These are phyloP conservation scores for Zonitis immaculata DNA, from an alignment of 2,888 invertebrate genomes.

Conservation along the genomic window DNA sequence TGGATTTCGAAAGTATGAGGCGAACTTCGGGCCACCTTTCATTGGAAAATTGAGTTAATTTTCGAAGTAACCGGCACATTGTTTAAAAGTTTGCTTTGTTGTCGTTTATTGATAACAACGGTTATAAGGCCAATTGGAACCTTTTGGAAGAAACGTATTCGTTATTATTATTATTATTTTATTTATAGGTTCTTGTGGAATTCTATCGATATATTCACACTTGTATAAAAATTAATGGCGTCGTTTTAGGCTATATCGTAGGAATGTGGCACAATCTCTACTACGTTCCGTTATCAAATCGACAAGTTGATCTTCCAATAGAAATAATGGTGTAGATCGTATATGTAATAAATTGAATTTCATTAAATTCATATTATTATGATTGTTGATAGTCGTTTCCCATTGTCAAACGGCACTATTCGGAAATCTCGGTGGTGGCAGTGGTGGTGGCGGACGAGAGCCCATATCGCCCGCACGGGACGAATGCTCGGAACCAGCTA, in stretches of 20 bases:
- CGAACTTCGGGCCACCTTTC: conserved; percentile 40
- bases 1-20: conserved; percentile 5
- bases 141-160: conserved; percentile 33
- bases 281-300: conserved; percentile 54
- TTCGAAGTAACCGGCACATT: not conserved
- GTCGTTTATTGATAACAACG: too few relatives aligned
- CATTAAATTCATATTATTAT: conserved; percentile 45
- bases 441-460: conserved; percentile 71
- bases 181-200: too few relatives aligned
- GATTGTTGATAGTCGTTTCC: conserved; percentile 62
- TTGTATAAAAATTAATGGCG: conserved; percentile 23
- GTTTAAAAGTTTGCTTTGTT: not conserved
- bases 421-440: conserved; percentile 75
- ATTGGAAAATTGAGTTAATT: conserved; percentile 3
- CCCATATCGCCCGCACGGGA: conserved; percentile 69
- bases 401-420: conserved; percentile 78
- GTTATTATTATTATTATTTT: conserved; percentile 5
- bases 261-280: conserved; percentile 65
- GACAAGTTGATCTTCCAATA: conserved; percentile 58
- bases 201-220: not conserved
- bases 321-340: conserved; percentile 45
- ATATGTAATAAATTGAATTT: conserved; percentile 48
- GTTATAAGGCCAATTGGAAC: conserved; percentile 41
- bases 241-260: conserved; percentile 61
- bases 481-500: conserved; percentile 84